Evolutionary conservation across 2,888 invertebrate genomes (phyloP), one percentile per base, ranked within the genome.

Genomic region (Lamellibrachia satsuma): DNA sequence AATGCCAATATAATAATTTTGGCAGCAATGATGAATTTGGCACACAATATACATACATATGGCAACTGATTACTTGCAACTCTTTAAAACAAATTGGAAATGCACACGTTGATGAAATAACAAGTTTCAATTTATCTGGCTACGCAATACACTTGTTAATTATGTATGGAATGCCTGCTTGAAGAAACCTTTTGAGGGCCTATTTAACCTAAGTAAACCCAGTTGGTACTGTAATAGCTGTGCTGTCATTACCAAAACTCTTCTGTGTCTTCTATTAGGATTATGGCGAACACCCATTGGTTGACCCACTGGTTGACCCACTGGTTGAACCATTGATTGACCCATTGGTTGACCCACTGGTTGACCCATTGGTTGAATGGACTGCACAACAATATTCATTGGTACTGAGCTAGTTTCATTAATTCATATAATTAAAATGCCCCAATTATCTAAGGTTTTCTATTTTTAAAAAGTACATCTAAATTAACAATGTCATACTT

Each of bases 131-230:
- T 22, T 75, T n/a, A 75, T 75, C 75, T 75, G 75, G 75, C 15
- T 15, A 22, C 15, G 75, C 75, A 22, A 75, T 22, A 75, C 75
- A 75, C 11, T 75, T 4, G 75, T 75, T 75, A 75, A 75, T 75
- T 75, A 75, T 75, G 75, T n/a, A 75, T 75, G 75, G 75, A 15
- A 75, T 75, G 75, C 22, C 22, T 6, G n/a, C 75, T 22, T 75
- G 75, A 75, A 75, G 75, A 75, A 15, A 22, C n/a, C 75, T 75
- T 75, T 75, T 75, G 75, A 75, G 75, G 75, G 75, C 75, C 75
- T 22, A 75, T 75, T 22, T 75, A 3, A 75, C 15, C 75, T 15
- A 75, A 57, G 57, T 57, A 57, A 11, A 57, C 22, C 22, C 22
- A 15, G 15, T 15, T 75, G 75, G 22, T 75, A 75, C 75, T 15